Evolutionary conservation across 1,140 invertebrate species (phyloP).

Genomic region (Drosophila neocordata): DNA sequence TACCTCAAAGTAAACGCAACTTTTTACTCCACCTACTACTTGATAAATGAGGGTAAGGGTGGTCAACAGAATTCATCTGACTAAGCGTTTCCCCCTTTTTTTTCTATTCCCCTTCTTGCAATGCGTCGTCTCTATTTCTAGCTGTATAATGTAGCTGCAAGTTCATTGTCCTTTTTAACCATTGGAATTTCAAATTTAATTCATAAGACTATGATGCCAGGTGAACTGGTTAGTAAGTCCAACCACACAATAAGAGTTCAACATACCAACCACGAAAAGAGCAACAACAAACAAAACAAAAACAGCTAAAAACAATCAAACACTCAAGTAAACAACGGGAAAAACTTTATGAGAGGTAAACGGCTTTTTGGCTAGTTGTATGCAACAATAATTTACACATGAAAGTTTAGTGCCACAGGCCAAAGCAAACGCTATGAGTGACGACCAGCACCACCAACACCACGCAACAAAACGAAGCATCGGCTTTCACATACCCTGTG

Average conservation of each 20-base stretch:
- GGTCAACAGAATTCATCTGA: slow-evolving; percentile 18
- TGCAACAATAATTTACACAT: slow-evolving; percentile 65
- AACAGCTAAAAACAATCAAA: slow-evolving; percentile 45
- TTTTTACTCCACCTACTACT: slow-evolving; percentile 25
- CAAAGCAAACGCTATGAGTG: slow-evolving; percentile 7
- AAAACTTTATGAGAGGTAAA: slow-evolving; percentile 41
- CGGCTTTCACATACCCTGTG: no score
- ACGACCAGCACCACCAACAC: not conserved
- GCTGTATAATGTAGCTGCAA: not conserved
- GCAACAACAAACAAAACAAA: not conserved
- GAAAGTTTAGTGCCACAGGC: slow-evolving; percentile 40
- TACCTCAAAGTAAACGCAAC: no score
- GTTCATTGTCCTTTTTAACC: slow-evolving; percentile 19
- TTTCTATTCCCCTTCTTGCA: no score
- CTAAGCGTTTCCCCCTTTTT: not conserved
- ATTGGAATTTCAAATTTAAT: slow-evolving; percentile 9
- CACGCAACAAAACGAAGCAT: not conserved
- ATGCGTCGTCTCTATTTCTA: no score
- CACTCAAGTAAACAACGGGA: slow-evolving; percentile 23
- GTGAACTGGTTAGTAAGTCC: not conserved
- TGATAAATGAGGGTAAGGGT: slow-evolving; percentile 45
- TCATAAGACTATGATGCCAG: not conserved
- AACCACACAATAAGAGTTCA: slow-evolving; percentile 8
- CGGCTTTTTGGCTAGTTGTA: slow-evolving; percentile 44
- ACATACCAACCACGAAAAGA: slow-evolving; percentile 2